These are phyloP conservation scores for Rhizoglyphus robini DNA, from an alignment of 1,140 invertebrate species.

Conservation along the genomic window DNA sequence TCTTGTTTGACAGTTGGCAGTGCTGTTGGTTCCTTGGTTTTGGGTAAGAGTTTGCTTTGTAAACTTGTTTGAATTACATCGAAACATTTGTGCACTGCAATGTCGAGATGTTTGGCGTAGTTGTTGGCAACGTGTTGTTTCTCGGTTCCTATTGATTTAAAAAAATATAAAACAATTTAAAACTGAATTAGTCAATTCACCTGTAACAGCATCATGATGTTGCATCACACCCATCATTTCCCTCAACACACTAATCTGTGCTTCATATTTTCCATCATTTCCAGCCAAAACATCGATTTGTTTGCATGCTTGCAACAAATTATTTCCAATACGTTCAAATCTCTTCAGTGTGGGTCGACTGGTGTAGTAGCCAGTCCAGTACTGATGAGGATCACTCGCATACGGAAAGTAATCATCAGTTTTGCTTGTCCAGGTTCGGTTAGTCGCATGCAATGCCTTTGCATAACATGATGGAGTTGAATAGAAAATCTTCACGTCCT, in stretches of 20 bases:
- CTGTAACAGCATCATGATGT: slow-evolving; percentile 68
- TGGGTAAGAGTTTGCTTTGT: too few species aligned
- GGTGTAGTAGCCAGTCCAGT: slow-evolving; percentile 88
- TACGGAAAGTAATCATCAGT: slow-evolving; percentile 77
- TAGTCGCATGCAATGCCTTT: slow-evolving; percentile 44
- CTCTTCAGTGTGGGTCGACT: slow-evolving; percentile 47
- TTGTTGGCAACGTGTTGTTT: slow-evolving; percentile 76
- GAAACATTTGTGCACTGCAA: slow-evolving; percentile 35
- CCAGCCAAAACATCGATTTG: slow-evolving; percentile 27
- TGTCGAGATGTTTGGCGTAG: slow-evolving; percentile 51
- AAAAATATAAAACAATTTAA: slow-evolving; percentile 43
- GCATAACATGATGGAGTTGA: slow-evolving; percentile 60
- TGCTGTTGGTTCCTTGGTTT: too few species aligned
- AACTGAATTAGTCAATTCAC: slow-evolving; percentile 30
- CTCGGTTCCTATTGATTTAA: slow-evolving; percentile 55
- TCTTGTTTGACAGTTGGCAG: slow-evolving; percentile 26
- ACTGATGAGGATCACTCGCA: slow-evolving; percentile 20
- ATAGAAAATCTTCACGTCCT: slow-evolving; percentile 53
- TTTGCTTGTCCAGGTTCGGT: slow-evolving; percentile 42
- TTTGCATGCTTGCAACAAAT: slow-evolving; percentile 61
- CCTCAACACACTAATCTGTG: slow-evolving; percentile 13
- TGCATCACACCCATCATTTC: slow-evolving; percentile 19
- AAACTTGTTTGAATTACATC: slow-evolving; percentile 31
- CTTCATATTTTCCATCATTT: neutral
- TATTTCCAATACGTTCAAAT: slow-evolving; percentile 46